Conservation (phyloP, 2,888 invertebrate species). For the Nineta flava region DNA sequence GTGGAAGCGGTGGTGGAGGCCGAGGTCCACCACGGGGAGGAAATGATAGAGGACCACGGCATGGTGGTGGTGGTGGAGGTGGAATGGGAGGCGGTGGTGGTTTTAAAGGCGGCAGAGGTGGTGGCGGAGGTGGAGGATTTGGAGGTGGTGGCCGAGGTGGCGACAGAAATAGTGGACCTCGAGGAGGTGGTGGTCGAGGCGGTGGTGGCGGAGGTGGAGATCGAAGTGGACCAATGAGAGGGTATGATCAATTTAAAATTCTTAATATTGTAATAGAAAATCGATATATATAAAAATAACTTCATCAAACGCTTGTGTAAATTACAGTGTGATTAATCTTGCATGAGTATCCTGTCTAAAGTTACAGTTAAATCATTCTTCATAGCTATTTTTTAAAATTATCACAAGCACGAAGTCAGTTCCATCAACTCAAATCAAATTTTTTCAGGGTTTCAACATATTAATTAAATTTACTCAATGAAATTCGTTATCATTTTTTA, state of each 20-base stretch:
- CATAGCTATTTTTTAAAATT: too few relatives aligned
- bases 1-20: slow-evolving; percentile 25
- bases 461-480: too few relatives aligned
- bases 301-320: slow-evolving; percentile 14
- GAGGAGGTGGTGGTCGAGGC: slow-evolving; percentile 19
- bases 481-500: too few relatives aligned
- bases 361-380: slow-evolving; percentile 3
- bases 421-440: too few relatives aligned
- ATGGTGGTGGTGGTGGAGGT: slow-evolving; percentile 22
- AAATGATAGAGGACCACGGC: slow-evolving; percentile 20
- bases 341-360: slow-evolving; percentile 6
- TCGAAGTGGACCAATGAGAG: slow-evolving; percentile 9
- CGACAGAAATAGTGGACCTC: slow-evolving; percentile 13
- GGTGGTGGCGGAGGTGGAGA: background rate
- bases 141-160: slow-evolving; percentile 15
- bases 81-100: slow-evolving; percentile 26
- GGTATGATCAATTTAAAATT: slow-evolving; percentile 3
- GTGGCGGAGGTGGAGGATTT: slow-evolving; percentile 15
- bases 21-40: slow-evolving; percentile 21
- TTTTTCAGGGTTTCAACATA: too few relatives aligned
- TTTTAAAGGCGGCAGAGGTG: slow-evolving; percentile 3
- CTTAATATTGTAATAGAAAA: background rate
- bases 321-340: background rate
- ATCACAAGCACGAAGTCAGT: too few relatives aligned
- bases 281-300: slow-evolving; percentile 12